These are phyloP conservation scores for Anas platyrhynchos DNA, from an alignment of 2,113 vertebrate species.

Conservation along the genomic window DNA sequence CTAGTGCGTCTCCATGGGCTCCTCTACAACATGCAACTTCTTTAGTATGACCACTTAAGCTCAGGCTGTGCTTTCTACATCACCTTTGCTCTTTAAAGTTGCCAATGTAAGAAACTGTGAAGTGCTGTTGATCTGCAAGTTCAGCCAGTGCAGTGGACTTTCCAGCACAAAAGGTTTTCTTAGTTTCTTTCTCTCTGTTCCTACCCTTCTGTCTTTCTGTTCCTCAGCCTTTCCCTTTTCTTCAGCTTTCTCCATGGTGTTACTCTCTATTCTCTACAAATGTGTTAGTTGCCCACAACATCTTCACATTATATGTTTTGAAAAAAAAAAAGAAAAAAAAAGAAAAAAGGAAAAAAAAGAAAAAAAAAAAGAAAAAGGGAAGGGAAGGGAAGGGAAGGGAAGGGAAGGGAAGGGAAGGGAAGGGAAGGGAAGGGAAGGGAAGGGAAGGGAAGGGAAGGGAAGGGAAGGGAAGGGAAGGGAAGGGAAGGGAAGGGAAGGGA, in stretches of 20 bases:
- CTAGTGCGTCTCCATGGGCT: background rate
- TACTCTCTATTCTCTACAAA: background rate
- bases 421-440: too few relatives aligned
- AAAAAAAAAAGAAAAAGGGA: too few relatives aligned
- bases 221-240: background rate
- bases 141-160: background rate
- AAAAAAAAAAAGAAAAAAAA: background rate
- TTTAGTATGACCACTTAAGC: background rate
- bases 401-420: too few relatives aligned
- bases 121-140: background rate
- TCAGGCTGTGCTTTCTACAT: background rate
- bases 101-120: background rate
- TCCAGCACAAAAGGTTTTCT: background rate
- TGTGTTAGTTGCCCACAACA: accelerated
- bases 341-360: background rate
- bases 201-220: background rate
- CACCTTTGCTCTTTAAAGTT: background rate
- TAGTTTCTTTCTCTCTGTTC: background rate
- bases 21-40: background rate
- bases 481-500: too few relatives aligned
- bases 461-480: too few relatives aligned
- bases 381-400: too few relatives aligned
- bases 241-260: background rate
- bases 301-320: background rate
- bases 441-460: too few relatives aligned